Evolutionary conservation across 2,888 invertebrate species (phyloP).

Genomic region (Kuschelorhynchus macadamiae): DNA sequence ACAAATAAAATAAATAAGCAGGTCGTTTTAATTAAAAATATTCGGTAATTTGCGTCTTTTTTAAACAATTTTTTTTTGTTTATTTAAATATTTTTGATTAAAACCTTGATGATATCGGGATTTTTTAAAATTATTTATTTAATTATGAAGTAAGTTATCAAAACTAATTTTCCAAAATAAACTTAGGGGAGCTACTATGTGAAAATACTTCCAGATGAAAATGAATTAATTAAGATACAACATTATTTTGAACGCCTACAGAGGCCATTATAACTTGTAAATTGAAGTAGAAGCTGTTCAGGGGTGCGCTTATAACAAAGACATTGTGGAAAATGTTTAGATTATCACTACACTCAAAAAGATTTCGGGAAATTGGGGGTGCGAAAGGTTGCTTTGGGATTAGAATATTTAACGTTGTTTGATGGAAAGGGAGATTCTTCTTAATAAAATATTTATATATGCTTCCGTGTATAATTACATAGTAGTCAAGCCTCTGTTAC

Average conservation of each 20-base stretch:
- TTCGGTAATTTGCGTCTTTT: too few species aligned
- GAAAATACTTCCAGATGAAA: too few species aligned
- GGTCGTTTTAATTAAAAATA: too few species aligned
- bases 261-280: conserved; percentile 29
- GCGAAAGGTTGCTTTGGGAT: not conserved
- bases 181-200: too few species aligned
- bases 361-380: conserved; percentile 3
- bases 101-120: too few species aligned
- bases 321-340: conserved; percentile 21
- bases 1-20: too few species aligned
- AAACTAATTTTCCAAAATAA: too few species aligned
- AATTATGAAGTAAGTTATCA: too few species aligned
- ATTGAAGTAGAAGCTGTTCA: conserved; percentile 11
- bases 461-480: not conserved
- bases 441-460: not conserved
- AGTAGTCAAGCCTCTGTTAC: not conserved
- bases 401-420: not conserved
- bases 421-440: not conserved
- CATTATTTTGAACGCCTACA: conserved; percentile 22
- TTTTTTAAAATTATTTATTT: too few species aligned
- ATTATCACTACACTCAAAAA: conserved; percentile 22
- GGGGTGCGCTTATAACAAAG: conserved; percentile 28
- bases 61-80: too few species aligned
- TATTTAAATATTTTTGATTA: too few species aligned
- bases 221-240: conserved; percentile 30